phyloP scores from a whole-genome alignment of 2,888 invertebrate genomes.

The Trissolcus brochymenae region DNA sequence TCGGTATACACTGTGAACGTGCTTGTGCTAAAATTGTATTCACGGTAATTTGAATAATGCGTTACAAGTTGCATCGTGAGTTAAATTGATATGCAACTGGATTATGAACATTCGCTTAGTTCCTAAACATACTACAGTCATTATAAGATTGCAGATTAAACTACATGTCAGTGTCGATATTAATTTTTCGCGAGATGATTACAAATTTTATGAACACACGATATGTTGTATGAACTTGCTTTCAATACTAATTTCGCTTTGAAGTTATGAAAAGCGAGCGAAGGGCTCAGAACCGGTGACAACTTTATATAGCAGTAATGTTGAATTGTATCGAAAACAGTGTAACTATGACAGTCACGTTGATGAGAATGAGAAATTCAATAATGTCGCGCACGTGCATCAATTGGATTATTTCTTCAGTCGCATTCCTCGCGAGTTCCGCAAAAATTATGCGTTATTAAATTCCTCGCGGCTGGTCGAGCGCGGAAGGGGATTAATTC shows the following conservation, averaged over 20 bases:
- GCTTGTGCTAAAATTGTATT: neutral
- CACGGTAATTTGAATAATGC: constrained; percentile 1
- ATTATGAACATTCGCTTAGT: constrained; percentile 16
- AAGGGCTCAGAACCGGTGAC: too few species aligned
- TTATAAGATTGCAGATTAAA: constrained; percentile 12
- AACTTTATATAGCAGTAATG: too few species aligned
- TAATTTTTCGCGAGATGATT: neutral
- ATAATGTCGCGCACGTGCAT: constrained; percentile 45
- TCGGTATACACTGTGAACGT: neutral
- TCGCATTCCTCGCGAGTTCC: constrained; percentile 28
- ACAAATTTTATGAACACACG: too few species aligned
- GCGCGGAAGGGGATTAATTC: constrained; percentile 24
- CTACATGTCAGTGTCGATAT: neutral
- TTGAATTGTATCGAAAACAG: too few species aligned
- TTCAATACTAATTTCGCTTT: too few species aligned
- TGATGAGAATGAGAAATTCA: constrained; percentile 20
- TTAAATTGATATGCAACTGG: constrained; percentile 20
- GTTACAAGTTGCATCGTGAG: constrained; percentile 2
- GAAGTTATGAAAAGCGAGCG: too few species aligned
- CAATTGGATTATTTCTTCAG: constrained; percentile 44
- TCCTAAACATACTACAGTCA: too few species aligned
- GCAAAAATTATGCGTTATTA: constrained; percentile 40
- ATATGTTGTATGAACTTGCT: too few species aligned
- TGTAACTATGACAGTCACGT: too few species aligned
- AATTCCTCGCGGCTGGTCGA: constrained; percentile 27